A percentile compares a stretch with the other conserved stretches of the same genome.
Evolutionary conservation across 2,797 vertebrate genomes (phyloP).

Genomic region (Mallotus villosus): DNA sequence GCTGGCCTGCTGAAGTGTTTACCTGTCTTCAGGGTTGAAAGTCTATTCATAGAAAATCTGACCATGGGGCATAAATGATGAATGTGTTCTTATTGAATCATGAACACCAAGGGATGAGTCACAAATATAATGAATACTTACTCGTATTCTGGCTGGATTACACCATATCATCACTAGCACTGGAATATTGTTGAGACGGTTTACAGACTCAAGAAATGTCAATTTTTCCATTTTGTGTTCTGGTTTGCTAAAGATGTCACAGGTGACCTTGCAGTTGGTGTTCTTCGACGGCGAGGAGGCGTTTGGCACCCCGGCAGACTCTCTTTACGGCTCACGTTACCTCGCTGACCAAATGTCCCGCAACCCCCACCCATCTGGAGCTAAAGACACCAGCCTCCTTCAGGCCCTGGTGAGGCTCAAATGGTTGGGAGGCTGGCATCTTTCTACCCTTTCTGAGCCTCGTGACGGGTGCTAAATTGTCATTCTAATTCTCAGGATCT

Average conservation of each 20-base stretch:
- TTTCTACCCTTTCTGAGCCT: neutral
- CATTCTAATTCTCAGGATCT: slow-evolving; percentile 65
- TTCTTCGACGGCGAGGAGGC: slow-evolving; percentile 84
- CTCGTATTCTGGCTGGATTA: neutral
- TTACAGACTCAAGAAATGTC: neutral
- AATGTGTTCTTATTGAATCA: neutral
- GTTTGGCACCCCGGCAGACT: slow-evolving; percentile 70
- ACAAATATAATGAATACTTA: neutral
- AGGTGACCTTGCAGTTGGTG: slow-evolving; percentile 76
- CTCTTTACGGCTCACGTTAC: slow-evolving; percentile 80
- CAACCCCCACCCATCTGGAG: slow-evolving; percentile 48
- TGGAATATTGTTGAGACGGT: neutral
- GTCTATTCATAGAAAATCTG: neutral
- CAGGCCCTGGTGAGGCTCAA: slow-evolving; percentile 72
- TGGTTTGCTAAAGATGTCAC: slow-evolving; percentile 33
- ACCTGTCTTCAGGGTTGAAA: neutral
- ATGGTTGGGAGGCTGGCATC: neutral
- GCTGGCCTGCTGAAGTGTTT: neutral
- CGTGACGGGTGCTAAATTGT: neutral
- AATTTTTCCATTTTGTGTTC: neutral
- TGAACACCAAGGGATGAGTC: neutral
- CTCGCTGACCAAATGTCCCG: slow-evolving; percentile 71
- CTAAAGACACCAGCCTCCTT: slow-evolving; percentile 59
- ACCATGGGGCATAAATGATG: neutral
- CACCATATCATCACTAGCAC: neutral